A percentile compares a stretch with the other conserved stretches of the same genome.
Conservation (phyloP, 1,140 invertebrate species). For the Cotesia vestalis region DNA sequence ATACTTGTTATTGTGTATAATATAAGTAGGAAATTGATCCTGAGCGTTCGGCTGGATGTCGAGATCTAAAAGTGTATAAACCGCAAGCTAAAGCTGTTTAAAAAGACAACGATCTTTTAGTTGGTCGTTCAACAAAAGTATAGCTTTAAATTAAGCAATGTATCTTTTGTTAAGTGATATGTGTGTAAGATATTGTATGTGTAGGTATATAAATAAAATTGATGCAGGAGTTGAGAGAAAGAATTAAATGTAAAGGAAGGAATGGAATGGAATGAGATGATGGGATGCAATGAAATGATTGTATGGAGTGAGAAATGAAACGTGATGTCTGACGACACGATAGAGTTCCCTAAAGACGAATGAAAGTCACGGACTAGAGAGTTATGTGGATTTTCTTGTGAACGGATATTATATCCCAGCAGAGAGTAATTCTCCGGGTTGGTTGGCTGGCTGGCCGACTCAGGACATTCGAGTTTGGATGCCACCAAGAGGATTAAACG, state of each 20-base stretch:
- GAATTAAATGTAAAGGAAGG: neutral
- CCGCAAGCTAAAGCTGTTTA: neutral
- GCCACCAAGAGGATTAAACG: slow-evolving; percentile 35
- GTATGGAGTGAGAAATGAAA: slow-evolving; percentile 18
- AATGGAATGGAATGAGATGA: slow-evolving; percentile 30
- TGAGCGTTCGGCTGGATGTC: slow-evolving; percentile 9
- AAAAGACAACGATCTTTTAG: neutral
- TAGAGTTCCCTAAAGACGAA: slow-evolving; percentile 52
- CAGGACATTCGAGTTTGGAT: slow-evolving; percentile 38
- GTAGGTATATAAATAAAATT: slow-evolving; percentile 7
- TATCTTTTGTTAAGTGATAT: slow-evolving; percentile 41
- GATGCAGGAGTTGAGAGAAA: slow-evolving; percentile 24
- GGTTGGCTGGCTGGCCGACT: no score
- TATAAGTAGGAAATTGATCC: slow-evolving; percentile 39
- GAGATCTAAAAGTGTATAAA: slow-evolving; percentile 26
- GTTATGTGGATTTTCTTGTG: slow-evolving; percentile 51
- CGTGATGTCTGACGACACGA: slow-evolving; percentile 40
- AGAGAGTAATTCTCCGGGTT: slow-evolving; percentile 41
- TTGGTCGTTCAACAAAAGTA: neutral
- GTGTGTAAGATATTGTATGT: neutral
- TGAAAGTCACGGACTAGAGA: slow-evolving; percentile 39
- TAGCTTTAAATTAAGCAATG: slow-evolving; percentile 51
- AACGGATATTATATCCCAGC: neutral
- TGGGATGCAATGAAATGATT: slow-evolving; percentile 35
- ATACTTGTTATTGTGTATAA: neutral